Percentiles rank a stretch among this genome's conserved stretches.
Conservation (phyloP, 1,140 invertebrate genomes). For the Plectus sambesii region DNA sequence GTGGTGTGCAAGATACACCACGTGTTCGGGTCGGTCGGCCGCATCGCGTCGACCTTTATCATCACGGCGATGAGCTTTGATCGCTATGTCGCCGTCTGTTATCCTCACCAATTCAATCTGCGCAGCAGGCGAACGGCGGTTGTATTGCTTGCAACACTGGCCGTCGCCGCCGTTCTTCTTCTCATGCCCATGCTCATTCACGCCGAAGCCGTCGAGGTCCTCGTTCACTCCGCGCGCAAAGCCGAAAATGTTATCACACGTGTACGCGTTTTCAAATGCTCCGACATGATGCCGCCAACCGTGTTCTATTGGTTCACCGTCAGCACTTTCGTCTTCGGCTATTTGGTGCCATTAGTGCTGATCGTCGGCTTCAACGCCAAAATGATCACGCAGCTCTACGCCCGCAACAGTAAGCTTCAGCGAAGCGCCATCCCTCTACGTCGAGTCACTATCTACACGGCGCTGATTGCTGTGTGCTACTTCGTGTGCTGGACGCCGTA, state of each 20-base stretch:
- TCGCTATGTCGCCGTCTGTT: slow-evolving; percentile 49
- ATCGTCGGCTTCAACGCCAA: slow-evolving; percentile 40
- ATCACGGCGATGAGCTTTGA: slow-evolving; percentile 51
- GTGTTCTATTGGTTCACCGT: slow-evolving; percentile 43
- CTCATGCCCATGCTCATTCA: slow-evolving; percentile 41
- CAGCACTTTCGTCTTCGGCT: slow-evolving; percentile 37
- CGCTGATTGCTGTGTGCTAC: too few species aligned
- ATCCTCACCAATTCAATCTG: slow-evolving; percentile 42
- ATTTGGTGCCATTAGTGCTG: slow-evolving; percentile 32
- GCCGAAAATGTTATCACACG: slow-evolving; percentile 33
- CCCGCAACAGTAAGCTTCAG: slow-evolving; percentile 37
- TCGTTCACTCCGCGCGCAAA: slow-evolving; percentile 42
- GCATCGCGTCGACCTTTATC: slow-evolving; percentile 48
- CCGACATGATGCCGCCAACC: slow-evolving; percentile 37
- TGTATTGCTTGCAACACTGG: slow-evolving; percentile 37
- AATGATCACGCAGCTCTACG: slow-evolving; percentile 35
- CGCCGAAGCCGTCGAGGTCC: slow-evolving; percentile 38
- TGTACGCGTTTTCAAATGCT: slow-evolving; percentile 42
- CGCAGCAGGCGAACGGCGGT: too few species aligned
- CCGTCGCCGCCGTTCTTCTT: slow-evolving; percentile 36
- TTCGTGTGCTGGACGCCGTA: slow-evolving; percentile 45
- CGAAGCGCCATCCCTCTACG: slow-evolving; percentile 36
- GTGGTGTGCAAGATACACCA: slow-evolving; percentile 40
- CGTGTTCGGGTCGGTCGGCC: slow-evolving; percentile 37
- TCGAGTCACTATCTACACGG: slow-evolving; percentile 37